Conservation (phyloP, 2,888 invertebrate genomes). For the Tholera decimalis region DNA sequence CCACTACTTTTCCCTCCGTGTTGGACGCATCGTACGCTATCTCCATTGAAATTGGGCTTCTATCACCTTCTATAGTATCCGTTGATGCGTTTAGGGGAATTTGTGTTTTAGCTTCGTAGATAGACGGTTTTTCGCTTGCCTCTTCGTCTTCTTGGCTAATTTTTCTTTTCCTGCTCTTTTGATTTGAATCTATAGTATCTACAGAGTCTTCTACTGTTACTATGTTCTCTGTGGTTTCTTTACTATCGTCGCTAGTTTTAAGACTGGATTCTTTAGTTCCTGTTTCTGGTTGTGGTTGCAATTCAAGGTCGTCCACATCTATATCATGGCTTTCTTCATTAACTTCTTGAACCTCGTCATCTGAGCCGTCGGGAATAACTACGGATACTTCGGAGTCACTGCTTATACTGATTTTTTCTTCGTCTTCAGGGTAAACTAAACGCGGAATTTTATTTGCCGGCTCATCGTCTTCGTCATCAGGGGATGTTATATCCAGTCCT, state of each 20-base stretch:
- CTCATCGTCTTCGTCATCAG: slow-evolving; percentile 70
- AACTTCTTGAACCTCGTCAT: slow-evolving; percentile 65
- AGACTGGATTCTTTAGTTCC: slow-evolving; percentile 24
- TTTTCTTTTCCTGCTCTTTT: slow-evolving; percentile 24
- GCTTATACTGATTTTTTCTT: slow-evolving; percentile 81
- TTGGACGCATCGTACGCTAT: slow-evolving; percentile 79
- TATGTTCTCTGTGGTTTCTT: slow-evolving; percentile 1
- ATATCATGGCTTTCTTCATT: slow-evolving; percentile 37
- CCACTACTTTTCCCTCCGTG: slow-evolving; percentile 69
- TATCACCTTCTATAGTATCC: slow-evolving; percentile 73
- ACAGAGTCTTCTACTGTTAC: slow-evolving; percentile 34
- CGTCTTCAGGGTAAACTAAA: slow-evolving; percentile 51
- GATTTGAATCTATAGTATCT: slow-evolving; percentile 24
- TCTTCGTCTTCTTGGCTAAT: no score
- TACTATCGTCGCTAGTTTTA: slow-evolving; percentile 8
- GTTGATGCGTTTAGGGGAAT: slow-evolving; percentile 69
- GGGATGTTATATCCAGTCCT: slow-evolving; percentile 33
- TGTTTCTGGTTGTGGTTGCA: slow-evolving; percentile 22
- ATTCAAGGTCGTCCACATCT: slow-evolving; percentile 29
- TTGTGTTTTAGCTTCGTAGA: slow-evolving; percentile 79
- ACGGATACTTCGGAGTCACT: slow-evolving; percentile 79
- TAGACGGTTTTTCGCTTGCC: slow-evolving; percentile 46
- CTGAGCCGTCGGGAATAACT: slow-evolving; percentile 76
- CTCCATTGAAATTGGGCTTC: slow-evolving; percentile 78
- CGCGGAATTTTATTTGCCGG: slow-evolving; percentile 78